phyloP scores from a whole-genome alignment of 2,797 vertebrate genomes.

The Caiman crocodilus region DNA sequence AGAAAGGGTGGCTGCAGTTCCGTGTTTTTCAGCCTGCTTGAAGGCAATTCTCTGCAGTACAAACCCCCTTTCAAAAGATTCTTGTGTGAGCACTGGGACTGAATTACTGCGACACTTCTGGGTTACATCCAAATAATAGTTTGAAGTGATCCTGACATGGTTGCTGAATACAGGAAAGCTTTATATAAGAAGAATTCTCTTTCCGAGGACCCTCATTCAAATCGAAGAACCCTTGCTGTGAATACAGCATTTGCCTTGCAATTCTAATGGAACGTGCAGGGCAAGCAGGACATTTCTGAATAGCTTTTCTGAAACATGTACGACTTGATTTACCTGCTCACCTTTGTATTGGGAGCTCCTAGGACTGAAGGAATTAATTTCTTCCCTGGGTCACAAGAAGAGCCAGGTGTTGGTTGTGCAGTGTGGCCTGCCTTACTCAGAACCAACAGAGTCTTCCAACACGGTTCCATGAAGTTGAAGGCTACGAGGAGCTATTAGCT shows the following conservation, averaged over 20 bases:
- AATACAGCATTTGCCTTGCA: not conserved
- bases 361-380: not conserved
- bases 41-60: slow-evolving; percentile 49
- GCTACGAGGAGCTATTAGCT: not conserved
- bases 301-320: not conserved
- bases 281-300: not conserved
- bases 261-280: not conserved
- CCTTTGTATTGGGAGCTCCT: not conserved
- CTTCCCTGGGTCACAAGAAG: not conserved
- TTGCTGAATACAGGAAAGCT: slow-evolving; percentile 15
- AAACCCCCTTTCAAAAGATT: slow-evolving; percentile 48
- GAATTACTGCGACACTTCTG: slow-evolving; percentile 75
- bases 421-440: not conserved
- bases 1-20: slow-evolving; percentile 30
- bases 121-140: slow-evolving; percentile 70
- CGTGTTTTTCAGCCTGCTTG: slow-evolving; percentile 47
- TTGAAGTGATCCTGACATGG: slow-evolving; percentile 67
- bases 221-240: slow-evolving; percentile 1
- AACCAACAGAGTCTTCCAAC: not conserved
- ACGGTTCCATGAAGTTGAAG: not conserved
- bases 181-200: slow-evolving; percentile 61
- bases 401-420: not conserved
- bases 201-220: slow-evolving; percentile 37
- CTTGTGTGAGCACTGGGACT: slow-evolving; percentile 58
- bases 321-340: slow-evolving; percentile 20